Evolutionary conservation across 1,140 invertebrate species (phyloP).

Genomic region (Philopotamus ludificatus): DNA sequence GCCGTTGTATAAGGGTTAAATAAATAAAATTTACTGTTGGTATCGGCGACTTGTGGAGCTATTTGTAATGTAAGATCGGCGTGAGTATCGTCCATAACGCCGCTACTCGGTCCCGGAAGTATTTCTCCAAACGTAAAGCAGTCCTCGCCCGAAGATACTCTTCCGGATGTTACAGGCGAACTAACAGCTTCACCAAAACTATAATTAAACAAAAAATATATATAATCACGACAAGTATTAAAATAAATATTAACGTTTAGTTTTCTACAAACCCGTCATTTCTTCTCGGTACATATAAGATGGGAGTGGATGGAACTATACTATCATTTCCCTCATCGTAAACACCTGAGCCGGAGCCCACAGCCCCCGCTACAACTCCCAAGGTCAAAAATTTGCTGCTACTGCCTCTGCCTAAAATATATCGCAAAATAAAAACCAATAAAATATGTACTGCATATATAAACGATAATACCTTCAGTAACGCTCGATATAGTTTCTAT

Average conservation of each 20-base stretch:
- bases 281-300: slow-evolving; percentile 74
- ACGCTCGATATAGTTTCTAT: slow-evolving; percentile 22
- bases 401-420: neutral
- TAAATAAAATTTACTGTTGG: slow-evolving; percentile 33
- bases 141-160: slow-evolving; percentile 49
- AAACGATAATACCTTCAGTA: slow-evolving; percentile 8
- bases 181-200: slow-evolving; percentile 88
- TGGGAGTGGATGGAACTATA: slow-evolving; percentile 86
- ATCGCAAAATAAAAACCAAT: neutral
- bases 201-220: neutral
- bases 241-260: neutral
- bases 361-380: slow-evolving; percentile 41
- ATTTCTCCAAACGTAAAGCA: slow-evolving; percentile 71
- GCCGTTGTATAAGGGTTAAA: too few species aligned
- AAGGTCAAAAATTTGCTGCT: slow-evolving; percentile 58
- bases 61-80: slow-evolving; percentile 75
- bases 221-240: neutral
- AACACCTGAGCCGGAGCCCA: slow-evolving; percentile 48
- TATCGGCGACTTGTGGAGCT: slow-evolving; percentile 63
- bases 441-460: neutral
- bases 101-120: slow-evolving; percentile 56
- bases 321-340: slow-evolving; percentile 82
- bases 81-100: slow-evolving; percentile 74
- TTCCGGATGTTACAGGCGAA: slow-evolving; percentile 63
- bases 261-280: slow-evolving; percentile 65